Evolutionary conservation across 2,888 invertebrate species (phyloP), one percentile per base, ranked within the genome.

Genomic region (Heliconius cydno): DNA sequence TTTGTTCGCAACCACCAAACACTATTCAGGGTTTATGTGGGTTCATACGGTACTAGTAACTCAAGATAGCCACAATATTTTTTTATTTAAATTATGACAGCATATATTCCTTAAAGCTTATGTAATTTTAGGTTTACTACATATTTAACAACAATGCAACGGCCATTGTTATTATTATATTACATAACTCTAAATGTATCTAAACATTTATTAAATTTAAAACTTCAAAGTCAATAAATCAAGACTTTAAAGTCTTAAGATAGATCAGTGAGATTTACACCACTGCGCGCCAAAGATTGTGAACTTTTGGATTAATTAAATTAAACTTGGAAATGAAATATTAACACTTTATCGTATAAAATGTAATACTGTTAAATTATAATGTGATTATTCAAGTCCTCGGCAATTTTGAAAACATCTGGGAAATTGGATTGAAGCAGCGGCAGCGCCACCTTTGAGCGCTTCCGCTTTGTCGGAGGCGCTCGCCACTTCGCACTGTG

Each of bases 261-360:
- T 85, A 85, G 85, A 86, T 91, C 90, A 83, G 82, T 81, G 84
- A 87, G 86, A 85, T 81, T 82, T 84, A 84, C 83, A 84, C 84
- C 80, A 83, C 82, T 79, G 86, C 86, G 88, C 87, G 86, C 87
- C 87, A 80, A 85, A 86, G 87, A 89, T 87, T 88, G 87, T 89
- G 88, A 92, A 93, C 91, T 93, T 92, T 90, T 88, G 93, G 94
- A 94, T 94, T 95, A 95, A 95, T 95, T 94, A 93, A 95, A 95
- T 95, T 95, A 93, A 95, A 94, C 92, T 95, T 94, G 90, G 92
- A 94, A 94, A 95, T 95, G 94, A 95, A 95, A 95, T 95, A 95
- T 95, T 95, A 95, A 95, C 95, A 94, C 94, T 94, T 95, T 92
- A 94, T 90, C 92, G 94, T 94, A 92, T 94, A 95, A 94, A 94